phyloP scores from a whole-genome alignment of 2,113 vertebrate species.

The Dinomys branickii region DNA sequence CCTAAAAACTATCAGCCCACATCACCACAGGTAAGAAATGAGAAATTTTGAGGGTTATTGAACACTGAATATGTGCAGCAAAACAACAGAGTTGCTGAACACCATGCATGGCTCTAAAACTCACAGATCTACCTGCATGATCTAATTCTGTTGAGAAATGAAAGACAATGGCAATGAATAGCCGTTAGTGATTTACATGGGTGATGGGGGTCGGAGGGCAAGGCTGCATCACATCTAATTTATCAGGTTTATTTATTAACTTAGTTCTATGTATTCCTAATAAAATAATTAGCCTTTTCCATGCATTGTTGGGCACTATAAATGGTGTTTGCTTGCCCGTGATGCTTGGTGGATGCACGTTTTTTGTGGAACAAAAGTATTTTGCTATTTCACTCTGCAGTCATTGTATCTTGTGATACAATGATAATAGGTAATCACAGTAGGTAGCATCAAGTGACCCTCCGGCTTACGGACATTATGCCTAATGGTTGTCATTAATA shows the following conservation, averaged over 20 bases:
- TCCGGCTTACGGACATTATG: conserved; percentile 4
- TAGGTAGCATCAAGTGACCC: neutral
- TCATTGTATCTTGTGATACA: neutral
- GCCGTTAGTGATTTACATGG: neutral
- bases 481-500: neutral
- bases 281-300: conserved; percentile 22
- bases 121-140: conserved; percentile 57
- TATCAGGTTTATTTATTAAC: conserved; percentile 12
- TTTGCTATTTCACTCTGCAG: neutral
- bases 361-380: conserved; percentile 20
- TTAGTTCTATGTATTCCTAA: conserved; percentile 32
- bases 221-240: neutral
- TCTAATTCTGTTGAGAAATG: neutral
- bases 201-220: neutral
- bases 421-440: conserved; percentile 8
- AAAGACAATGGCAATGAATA: conserved; percentile 43
- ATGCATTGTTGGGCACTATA: neutral
- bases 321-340: neutral
- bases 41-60: conserved; percentile 90
- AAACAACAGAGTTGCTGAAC: conserved; percentile 78
- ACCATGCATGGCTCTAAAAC: conserved; percentile 72
- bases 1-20: conserved; percentile 80
- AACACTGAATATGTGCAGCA: conserved; percentile 84
- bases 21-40: conserved; percentile 88
- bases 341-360: neutral